These are phyloP conservation scores for Tupiocoris notatus DNA, from an alignment of 2,888 invertebrate species.

Conservation along the genomic window DNA sequence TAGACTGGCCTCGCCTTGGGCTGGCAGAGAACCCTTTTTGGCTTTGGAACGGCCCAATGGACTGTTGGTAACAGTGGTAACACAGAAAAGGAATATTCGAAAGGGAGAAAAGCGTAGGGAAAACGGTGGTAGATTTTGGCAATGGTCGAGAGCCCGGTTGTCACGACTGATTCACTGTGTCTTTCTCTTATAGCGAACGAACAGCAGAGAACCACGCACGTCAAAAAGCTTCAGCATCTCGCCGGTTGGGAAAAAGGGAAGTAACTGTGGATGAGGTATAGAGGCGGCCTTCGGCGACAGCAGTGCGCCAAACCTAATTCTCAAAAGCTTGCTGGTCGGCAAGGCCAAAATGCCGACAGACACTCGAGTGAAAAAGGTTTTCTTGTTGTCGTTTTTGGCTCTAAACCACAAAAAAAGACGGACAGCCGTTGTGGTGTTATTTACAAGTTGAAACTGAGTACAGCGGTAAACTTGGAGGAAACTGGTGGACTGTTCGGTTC, in stretches of 20 bases:
- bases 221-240: neutral
- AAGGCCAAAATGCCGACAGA: neutral
- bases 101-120: neutral
- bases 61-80: neutral
- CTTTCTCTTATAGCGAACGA: neutral
- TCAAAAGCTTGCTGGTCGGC: neutral
- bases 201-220: neutral
- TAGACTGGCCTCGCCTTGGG: neutral
- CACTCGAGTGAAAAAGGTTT: neutral
- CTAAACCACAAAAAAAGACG: neutral
- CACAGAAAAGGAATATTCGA: neutral
- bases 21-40: neutral
- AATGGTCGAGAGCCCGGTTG: neutral
- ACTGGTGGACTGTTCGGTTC: too few relatives aligned
- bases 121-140: neutral
- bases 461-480: too few relatives aligned
- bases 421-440: neutral
- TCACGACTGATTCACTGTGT: neutral
- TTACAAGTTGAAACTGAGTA: too few relatives aligned
- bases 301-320: neutral
- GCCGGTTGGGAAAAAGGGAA: neutral
- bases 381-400: neutral
- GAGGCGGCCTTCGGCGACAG: neutral
- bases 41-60: neutral
- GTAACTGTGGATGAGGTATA: neutral